Conservation (phyloP, 2,797 vertebrate genomes). For the Australoheros facetus region DNA sequence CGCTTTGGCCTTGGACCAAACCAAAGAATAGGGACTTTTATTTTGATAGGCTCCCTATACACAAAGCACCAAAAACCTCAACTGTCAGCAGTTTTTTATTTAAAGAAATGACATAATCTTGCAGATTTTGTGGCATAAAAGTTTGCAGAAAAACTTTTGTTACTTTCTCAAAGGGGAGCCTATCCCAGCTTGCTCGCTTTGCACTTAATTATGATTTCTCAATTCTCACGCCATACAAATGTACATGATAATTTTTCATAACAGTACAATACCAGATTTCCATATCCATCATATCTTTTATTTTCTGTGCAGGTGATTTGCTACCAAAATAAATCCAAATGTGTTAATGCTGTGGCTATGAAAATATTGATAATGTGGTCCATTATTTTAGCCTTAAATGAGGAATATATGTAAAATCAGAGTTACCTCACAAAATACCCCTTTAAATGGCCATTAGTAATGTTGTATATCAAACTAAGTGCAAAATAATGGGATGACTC, state of each 20-base stretch:
- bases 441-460: slow-evolving; percentile 13
- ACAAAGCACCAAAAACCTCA: slow-evolving; percentile 18
- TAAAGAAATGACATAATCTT: neutral
- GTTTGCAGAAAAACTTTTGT: neutral
- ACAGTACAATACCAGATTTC: neutral
- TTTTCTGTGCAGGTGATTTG: too few species aligned
- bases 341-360: neutral
- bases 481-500: slow-evolving; percentile 31
- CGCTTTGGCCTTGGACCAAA: slow-evolving; percentile 30
- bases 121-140: neutral
- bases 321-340: too few species aligned
- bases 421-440: neutral
- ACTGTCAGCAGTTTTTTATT: slow-evolving; percentile 23
- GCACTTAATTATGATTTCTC: neutral
- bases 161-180: neutral
- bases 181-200: too few species aligned
- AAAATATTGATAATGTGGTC: neutral
- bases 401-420: neutral
- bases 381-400: neutral
- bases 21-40: slow-evolving; percentile 44
- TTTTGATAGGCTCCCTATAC: slow-evolving; percentile 41
- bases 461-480: slow-evolving; percentile 29
- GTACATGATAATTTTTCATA: neutral
- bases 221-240: neutral
- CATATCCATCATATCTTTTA: too few species aligned